Percentiles rank a stretch among this genome's conserved stretches.
Evolutionary conservation across 2,113 vertebrate genomes (phyloP).

Genomic region (Corythornis cristatus): DNA sequence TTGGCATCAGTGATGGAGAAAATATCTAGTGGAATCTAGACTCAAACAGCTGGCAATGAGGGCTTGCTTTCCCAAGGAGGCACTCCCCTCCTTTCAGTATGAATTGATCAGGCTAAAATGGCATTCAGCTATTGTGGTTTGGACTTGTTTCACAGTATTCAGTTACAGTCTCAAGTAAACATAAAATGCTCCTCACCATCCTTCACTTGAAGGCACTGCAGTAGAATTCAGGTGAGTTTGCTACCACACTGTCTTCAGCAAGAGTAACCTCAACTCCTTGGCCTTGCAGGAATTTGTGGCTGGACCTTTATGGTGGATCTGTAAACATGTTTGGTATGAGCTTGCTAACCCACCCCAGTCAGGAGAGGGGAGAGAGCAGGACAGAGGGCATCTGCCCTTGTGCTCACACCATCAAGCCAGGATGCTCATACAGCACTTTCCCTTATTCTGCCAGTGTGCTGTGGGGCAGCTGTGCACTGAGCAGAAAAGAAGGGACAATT

Average conservation of each 20-base stretch:
- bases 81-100: neutral
- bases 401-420: neutral
- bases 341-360: neutral
- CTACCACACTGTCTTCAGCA: neutral
- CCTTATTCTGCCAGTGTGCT: fast-evolving
- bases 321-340: neutral
- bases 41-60: neutral
- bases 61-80: constrained; percentile 5
- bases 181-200: neutral
- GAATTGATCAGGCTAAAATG: neutral
- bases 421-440: fast-evolving
- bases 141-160: neutral
- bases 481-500: neutral
- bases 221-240: neutral
- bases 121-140: neutral
- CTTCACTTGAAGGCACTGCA: neutral
- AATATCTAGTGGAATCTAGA: neutral
- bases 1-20: neutral
- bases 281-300: neutral
- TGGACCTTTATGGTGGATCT: neutral
- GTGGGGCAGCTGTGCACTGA: neutral
- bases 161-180: neutral
- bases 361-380: neutral
- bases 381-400: fast-evolving
- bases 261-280: fast-evolving